Base-by-base conservation (phyloP, 2,797 vertebrate species). In the Carcharodon carcharias region DNA sequence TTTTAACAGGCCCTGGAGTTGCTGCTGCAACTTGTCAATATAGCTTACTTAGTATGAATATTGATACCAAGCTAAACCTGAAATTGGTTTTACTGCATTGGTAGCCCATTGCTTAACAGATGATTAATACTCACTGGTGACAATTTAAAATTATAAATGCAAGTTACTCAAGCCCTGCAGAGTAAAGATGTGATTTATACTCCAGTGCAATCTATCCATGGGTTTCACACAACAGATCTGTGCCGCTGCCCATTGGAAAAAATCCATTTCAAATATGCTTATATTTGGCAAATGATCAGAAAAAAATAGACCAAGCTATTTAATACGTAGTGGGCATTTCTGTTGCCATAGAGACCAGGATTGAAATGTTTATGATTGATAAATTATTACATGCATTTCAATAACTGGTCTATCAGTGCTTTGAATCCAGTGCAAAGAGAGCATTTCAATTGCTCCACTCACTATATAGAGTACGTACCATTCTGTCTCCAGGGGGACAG, bases 311-410 rank as follows among this genome's bases (percentile, higher is more conserved):
- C 91, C 31, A n/a, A 91, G 61, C 88, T 93, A 93, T 93, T 93
- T 93, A 67, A 93, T 93, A 40, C 63, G 61, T 91, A 35, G 61
- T 93, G 91, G 21, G 63, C 45, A 65, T 67, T 26, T 28, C 91
- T 93, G 91, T 93, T 93, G 91, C 63, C n/a, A 93, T 67, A 67
- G 91, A 67, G 67, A 93, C 91, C 61, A 23, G 91, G 91, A 63
- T 93, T 93, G 91, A 65, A 93, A 93, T 40, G 61, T 93, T 93
- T 28, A n/a, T 67, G 91, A 93, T 93, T 65, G 91, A 93, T 65
- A 93, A 67, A 67, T 93, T 63, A 67, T 93, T 93, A 40, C 91
- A 93, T 28, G 56, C 56, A 21, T 91, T 61, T 91, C 88, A 91
- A 91, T 91, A 91, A 23, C 56, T 61, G 56, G 56, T 73, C 56